Evolutionary conservation across 2,797 vertebrate genomes (phyloP).

Genomic region (Phataginus tetradactyla): DNA sequence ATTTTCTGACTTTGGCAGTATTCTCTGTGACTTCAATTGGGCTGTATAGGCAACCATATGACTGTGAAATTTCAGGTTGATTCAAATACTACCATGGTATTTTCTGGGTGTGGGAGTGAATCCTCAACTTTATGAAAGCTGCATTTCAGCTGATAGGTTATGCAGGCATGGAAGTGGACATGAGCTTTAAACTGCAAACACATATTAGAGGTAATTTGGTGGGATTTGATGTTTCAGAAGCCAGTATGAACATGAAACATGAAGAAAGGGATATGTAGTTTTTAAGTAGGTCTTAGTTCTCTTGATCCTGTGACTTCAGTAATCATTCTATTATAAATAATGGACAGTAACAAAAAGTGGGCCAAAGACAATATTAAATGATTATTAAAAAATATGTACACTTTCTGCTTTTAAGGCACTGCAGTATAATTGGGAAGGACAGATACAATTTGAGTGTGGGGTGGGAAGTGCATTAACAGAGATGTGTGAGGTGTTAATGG

Average conservation of each 20-base stretch:
- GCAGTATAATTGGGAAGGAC: not conserved
- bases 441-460: not conserved
- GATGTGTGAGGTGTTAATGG: not conserved
- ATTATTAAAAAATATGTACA: not conserved
- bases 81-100: not conserved
- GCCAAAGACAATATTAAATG: not conserved
- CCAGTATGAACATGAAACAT: not conserved
- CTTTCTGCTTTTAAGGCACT: not conserved
- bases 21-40: not conserved
- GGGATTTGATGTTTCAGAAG: not conserved
- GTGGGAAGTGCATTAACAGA: not conserved
- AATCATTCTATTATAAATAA: not conserved
- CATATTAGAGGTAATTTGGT: not conserved
- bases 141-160: not conserved
- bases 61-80: not conserved
- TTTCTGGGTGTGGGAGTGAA: not conserved
- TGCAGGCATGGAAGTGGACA: not conserved
- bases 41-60: not conserved
- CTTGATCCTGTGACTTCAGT: not conserved
- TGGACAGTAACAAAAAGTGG: not conserved
- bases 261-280: not conserved
- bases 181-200: not conserved
- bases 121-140: not conserved
- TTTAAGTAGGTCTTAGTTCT: not conserved
- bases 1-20: not conserved